phyloP scores from a whole-genome alignment of 2,113 vertebrate species.

The Larimichthys crocea region DNA sequence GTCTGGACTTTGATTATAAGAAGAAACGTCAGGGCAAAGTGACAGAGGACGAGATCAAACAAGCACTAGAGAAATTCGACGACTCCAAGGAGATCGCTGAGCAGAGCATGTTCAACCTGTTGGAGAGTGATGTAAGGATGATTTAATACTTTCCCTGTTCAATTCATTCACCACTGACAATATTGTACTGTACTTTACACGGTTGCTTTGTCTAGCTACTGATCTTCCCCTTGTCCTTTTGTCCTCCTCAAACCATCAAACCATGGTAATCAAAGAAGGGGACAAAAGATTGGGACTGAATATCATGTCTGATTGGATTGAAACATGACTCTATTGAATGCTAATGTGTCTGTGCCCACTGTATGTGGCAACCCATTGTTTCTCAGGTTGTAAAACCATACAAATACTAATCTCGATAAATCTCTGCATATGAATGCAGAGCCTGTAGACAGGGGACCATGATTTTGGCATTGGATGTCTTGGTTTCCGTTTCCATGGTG shows the following conservation, averaged over 20 bases:
- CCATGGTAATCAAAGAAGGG: neutral
- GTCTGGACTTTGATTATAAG: slow-evolving; percentile 99
- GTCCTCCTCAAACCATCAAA: slow-evolving; percentile 13
- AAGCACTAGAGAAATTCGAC: slow-evolving; percentile 97
- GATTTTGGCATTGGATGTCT: too few relatives aligned
- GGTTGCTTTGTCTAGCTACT: too few relatives aligned
- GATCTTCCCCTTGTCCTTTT: too few relatives aligned
- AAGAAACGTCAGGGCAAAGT: slow-evolving; percentile 98
- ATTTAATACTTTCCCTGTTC: neutral
- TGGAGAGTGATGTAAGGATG: slow-evolving; percentile 97
- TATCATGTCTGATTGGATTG: neutral
- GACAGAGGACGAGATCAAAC: slow-evolving; percentile 95
- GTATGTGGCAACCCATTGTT: neutral
- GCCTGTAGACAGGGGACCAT: too few relatives aligned
- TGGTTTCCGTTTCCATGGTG: too few relatives aligned
- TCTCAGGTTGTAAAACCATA: neutral
- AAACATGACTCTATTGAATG: neutral
- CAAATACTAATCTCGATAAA: neutral
- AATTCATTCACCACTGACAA: neutral
- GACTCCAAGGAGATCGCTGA: slow-evolving; percentile 98
- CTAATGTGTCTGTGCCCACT: neutral
- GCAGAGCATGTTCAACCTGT: slow-evolving; percentile 98
- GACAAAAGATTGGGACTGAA: too few relatives aligned
- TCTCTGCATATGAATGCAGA: too few relatives aligned
- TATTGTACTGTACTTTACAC: neutral